A percentile compares a stretch with the other conserved stretches of the same genome.
phyloP scores from a whole-genome alignment of 2,113 vertebrate genomes.

The Perognathus longimembris region DNA sequence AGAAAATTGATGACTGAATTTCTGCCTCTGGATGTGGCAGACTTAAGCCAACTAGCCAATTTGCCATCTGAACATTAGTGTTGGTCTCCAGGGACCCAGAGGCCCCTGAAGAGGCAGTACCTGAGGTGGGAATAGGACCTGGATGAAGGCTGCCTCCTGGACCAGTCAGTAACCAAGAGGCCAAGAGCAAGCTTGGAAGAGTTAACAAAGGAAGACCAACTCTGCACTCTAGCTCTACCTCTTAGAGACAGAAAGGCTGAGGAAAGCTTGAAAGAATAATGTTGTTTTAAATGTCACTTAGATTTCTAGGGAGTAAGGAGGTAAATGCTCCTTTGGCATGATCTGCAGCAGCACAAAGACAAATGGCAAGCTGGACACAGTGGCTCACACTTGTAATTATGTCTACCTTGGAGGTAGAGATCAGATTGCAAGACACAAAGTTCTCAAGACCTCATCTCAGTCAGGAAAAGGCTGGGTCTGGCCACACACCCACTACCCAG shows the following conservation, averaged over 20 bases:
- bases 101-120: neutral
- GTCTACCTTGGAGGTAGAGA: no score
- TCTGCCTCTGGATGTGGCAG: neutral
- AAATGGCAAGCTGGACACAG: no score
- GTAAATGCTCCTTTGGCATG: neutral
- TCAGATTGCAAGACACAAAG: no score
- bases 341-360: neutral
- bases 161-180: neutral
- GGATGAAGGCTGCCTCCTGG: neutral
- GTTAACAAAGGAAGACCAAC: neutral
- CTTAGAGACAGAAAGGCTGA: neutral
- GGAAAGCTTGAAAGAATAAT: neutral
- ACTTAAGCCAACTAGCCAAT: neutral
- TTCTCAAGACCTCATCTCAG: no score
- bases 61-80: neutral
- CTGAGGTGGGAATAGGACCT: neutral
- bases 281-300: no score
- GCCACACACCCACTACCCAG: no score
- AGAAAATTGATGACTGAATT: neutral
- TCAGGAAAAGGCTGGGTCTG: no score
- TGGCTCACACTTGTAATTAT: no score
- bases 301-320: neutral
- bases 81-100: neutral
- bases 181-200: neutral
- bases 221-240: neutral